Percentiles rank a stretch among this genome's conserved stretches.
Conservation (phyloP, 1,140 invertebrate species). For the Neodiprion fabricii region DNA sequence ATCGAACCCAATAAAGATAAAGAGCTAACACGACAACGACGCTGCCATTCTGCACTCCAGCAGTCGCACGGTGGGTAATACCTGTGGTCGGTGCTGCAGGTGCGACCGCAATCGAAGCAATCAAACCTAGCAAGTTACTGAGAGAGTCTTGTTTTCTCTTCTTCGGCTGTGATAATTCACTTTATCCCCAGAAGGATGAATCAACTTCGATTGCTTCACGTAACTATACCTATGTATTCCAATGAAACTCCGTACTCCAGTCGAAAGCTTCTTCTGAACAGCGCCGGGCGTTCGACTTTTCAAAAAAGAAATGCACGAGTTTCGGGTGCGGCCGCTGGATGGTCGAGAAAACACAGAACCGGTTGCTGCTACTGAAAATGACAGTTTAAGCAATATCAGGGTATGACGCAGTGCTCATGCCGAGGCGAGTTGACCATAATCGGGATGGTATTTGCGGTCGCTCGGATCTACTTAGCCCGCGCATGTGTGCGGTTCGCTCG, state of each 20-base stretch:
- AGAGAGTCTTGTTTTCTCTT: slow-evolving; percentile 3
- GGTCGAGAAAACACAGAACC: too few species aligned
- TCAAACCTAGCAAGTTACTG: background rate
- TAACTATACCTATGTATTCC: too few species aligned
- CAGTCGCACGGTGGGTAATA: background rate
- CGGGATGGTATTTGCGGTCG: slow-evolving; percentile 4
- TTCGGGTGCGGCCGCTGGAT: background rate
- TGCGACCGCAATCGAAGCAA: slow-evolving; percentile 6
- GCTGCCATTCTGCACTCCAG: background rate
- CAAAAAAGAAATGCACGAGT: background rate
- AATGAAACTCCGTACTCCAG: too few species aligned
- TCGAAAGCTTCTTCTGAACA: background rate
- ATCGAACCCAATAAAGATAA: background rate
- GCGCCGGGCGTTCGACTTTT: background rate
- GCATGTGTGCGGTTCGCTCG: background rate
- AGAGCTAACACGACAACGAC: background rate
- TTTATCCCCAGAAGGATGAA: background rate
- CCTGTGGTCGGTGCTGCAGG: background rate
- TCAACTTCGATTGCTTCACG: background rate
- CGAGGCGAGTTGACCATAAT: slow-evolving; percentile 1
- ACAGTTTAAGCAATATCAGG: background rate
- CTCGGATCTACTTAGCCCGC: slow-evolving; percentile 6
- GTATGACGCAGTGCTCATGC: background rate
- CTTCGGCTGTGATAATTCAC: background rate
- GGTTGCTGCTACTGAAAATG: background rate